These are phyloP conservation scores for Temnothorax nylanderi DNA, from an alignment of 1,140 invertebrate species.

Conservation along the genomic window DNA sequence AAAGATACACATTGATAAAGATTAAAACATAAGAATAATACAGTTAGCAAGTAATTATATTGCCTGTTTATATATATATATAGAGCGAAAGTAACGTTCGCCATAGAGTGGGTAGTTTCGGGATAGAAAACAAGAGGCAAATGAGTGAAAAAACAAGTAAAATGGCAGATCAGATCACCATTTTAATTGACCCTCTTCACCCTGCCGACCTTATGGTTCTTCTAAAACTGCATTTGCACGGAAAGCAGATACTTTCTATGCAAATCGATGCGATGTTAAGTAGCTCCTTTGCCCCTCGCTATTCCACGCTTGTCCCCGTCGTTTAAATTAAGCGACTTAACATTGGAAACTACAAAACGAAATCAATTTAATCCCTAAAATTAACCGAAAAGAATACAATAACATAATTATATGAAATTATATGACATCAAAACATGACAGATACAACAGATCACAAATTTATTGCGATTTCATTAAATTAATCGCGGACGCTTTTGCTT, in stretches of 20 bases:
- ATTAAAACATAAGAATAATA: not conserved
- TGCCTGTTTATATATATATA: no score
- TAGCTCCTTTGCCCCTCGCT: constrained; percentile 38
- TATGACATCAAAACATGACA: not conserved
- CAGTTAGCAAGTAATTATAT: constrained; percentile 8
- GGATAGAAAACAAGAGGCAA: constrained; percentile 46
- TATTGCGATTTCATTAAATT: constrained; percentile 22
- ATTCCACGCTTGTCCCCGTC: not conserved
- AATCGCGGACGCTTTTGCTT: not conserved
- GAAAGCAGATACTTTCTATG: constrained; percentile 68
- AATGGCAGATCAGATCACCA: constrained; percentile 61
- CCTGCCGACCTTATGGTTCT: constrained; percentile 36
- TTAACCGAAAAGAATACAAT: constrained; percentile 11
- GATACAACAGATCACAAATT: constrained; percentile 22
- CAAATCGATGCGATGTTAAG: constrained; percentile 69
- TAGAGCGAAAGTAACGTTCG: constrained; percentile 1
- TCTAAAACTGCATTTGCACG: constrained; percentile 49
- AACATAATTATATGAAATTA: not conserved
- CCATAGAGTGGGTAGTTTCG: not conserved
- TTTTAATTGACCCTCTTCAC: constrained; percentile 64
- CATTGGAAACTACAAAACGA: constrained; percentile 6
- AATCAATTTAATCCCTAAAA: constrained; percentile 34
- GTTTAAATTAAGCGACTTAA: constrained; percentile 36
- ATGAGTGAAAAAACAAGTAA: constrained; percentile 36
- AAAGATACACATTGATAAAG: not conserved